These are phyloP conservation scores for Caenorhabditis sp. DNA, from an alignment of 2,888 invertebrate species.

Conservation along the genomic window DNA sequence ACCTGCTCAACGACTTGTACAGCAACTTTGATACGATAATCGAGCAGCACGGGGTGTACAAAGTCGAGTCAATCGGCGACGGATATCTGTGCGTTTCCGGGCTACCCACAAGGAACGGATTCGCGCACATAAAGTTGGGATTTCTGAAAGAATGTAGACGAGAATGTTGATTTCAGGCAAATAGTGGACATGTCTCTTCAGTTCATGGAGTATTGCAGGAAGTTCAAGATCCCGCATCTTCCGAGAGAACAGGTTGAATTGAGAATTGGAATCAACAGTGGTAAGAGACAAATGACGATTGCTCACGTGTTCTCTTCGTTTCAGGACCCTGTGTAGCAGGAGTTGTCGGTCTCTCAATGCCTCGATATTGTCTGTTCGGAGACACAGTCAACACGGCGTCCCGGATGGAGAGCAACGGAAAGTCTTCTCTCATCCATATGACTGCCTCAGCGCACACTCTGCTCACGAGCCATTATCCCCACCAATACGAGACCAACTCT, in stretches of 20 bases:
- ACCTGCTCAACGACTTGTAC: slow-evolving; percentile 72
- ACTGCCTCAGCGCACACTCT: slow-evolving; percentile 65
- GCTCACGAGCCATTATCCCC: slow-evolving; percentile 65
- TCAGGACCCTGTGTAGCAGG: slow-evolving; percentile 70
- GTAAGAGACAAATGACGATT: slow-evolving; percentile 25
- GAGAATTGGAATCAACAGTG: slow-evolving; percentile 75
- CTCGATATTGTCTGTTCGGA: slow-evolving; percentile 75
- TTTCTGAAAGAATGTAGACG: neutral
- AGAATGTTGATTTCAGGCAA: slow-evolving; percentile 39
- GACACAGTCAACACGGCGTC: slow-evolving; percentile 76
- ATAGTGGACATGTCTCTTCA: slow-evolving; percentile 71
- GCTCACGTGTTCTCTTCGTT: too few relatives aligned
- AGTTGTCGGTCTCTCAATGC: slow-evolving; percentile 74
- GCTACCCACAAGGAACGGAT: slow-evolving; percentile 73
- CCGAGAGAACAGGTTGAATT: slow-evolving; percentile 72
- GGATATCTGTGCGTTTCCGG: slow-evolving; percentile 76
- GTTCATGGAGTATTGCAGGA: slow-evolving; percentile 64
- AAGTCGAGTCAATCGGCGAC: slow-evolving; percentile 77
- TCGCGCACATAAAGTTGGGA: slow-evolving; percentile 50
- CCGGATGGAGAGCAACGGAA: slow-evolving; percentile 75
- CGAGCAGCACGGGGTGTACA: slow-evolving; percentile 73
- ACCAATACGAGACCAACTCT: slow-evolving; percentile 70
- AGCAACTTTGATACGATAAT: slow-evolving; percentile 74
- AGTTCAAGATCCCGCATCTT: slow-evolving; percentile 71
- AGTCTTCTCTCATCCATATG: slow-evolving; percentile 71